phyloP scores from a whole-genome alignment of 2,888 invertebrate genomes.

The Apotomis turbidana region DNA sequence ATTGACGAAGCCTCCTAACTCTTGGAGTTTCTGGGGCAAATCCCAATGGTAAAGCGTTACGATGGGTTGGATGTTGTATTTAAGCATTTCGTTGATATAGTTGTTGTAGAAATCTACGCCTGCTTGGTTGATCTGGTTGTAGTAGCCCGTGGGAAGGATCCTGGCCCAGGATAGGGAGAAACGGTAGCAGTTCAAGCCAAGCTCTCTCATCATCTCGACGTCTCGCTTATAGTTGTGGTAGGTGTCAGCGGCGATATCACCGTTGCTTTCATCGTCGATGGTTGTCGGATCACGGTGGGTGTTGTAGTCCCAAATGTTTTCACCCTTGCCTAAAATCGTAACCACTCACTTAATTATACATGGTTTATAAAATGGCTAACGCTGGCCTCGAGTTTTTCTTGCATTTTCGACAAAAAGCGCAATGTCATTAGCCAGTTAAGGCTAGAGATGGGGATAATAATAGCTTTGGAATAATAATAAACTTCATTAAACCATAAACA shows the following conservation, averaged over 20 bases:
- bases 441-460: no score
- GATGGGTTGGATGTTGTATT: conserved; percentile 84
- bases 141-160: conserved; percentile 83
- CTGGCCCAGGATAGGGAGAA: conserved; percentile 86
- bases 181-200: conserved; percentile 76
- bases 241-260: conserved; percentile 83
- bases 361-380: no score
- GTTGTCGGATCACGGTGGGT: conserved; percentile 56
- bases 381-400: no score
- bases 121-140: conserved; percentile 77
- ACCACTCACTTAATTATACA: neutral
- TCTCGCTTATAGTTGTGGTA: conserved; percentile 85
- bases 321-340: conserved; percentile 37
- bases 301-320: conserved; percentile 40
- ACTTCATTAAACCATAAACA: no score
- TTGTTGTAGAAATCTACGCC: conserved; percentile 87
- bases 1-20: conserved; percentile 80
- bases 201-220: conserved; percentile 72
- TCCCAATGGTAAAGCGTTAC: conserved; percentile 84
- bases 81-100: conserved; percentile 84
- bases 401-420: no score
- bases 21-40: conserved; percentile 79
- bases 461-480: no score
- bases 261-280: conserved; percentile 79
- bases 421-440: no score